Evolutionary conservation across 2,888 invertebrate genomes (phyloP).

Genomic region (Nymphalis polychloros): DNA sequence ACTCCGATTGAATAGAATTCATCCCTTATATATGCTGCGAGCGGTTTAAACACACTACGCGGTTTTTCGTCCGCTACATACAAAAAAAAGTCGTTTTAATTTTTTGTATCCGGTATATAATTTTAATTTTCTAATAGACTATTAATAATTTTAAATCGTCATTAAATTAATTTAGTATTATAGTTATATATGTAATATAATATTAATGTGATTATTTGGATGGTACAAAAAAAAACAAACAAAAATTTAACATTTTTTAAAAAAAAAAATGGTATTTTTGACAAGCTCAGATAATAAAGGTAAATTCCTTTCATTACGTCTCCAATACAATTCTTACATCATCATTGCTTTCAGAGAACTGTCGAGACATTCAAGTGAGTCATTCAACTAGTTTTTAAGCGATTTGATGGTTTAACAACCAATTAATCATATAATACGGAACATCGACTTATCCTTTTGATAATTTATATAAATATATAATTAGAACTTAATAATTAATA

Average conservation of each 20-base stretch:
- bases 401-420: too few species aligned
- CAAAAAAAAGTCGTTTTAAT: not conserved
- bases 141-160: not conserved
- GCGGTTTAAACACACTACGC: slow-evolving; percentile 38
- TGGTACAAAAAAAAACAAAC: too few species aligned
- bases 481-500: too few species aligned
- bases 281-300: not conserved
- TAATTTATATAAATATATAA: too few species aligned
- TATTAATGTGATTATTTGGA: too few species aligned
- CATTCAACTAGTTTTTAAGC: too few species aligned
- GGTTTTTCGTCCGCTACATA: slow-evolving; percentile 35
- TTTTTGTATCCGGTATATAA: not conserved
- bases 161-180: not conserved
- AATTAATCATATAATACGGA: too few species aligned
- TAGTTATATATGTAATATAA: too few species aligned
- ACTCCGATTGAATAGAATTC: slow-evolving; percentile 32
- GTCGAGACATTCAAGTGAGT: too few species aligned
- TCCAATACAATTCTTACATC: not conserved
- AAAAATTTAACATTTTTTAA: too few species aligned
- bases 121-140: not conserved
- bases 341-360: not conserved
- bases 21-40: slow-evolving; percentile 43
- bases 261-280: too few species aligned
- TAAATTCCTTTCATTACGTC: not conserved
- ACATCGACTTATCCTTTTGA: too few species aligned